Evolutionary conservation across 1,140 invertebrate genomes (phyloP), one percentile per base, ranked within the genome.

Genomic region (Plutomurus gul): DNA sequence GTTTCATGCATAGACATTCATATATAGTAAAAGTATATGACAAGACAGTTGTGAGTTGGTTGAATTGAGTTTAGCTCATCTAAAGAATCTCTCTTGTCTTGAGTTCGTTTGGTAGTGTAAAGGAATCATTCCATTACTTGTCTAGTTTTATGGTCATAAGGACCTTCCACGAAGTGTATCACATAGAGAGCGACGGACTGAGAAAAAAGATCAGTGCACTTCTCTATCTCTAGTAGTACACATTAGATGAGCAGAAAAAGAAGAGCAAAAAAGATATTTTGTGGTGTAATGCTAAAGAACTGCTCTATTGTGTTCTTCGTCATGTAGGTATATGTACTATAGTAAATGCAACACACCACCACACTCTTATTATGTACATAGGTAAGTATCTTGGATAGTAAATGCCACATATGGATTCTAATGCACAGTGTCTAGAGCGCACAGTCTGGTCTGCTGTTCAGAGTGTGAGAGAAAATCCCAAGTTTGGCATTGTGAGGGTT

Each of bases 221-320:
- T 65, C 25, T 27, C 56, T 65, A 33, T 16, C n/a, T 27, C 20
- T 22, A 22, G 47, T n/a, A 49, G 18, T 60, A 25, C n/a, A n/a
- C 56, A 65, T 65, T 65, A 27, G 27, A 65, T 65, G 27, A 65
- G 56, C 30, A 65, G 56, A 65, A 65, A 65, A 65, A 65, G 27
- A 25, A 65, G 56, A 65, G 56, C 56, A 65, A 65, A 65, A 65
- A 65, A 65, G 30, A 18, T 33, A 65, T 33, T 47, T 36, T 65
- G 56, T 65, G 56, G 56, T 33, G 30, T 65, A 30, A 36, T n/a
- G 16, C n/a, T n/a, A n/a, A n/a, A n/a, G n/a, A n/a, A 8, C 39
- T 43, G 7, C 39, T 43, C 7, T 43, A 8, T 16, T 72, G 18
- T 39, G 18, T 43, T 72, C 36, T 72, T 72, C 49, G 72, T 43